Conservation (phyloP, 2,113 vertebrate species). For the Hoplias malabaricus region DNA sequence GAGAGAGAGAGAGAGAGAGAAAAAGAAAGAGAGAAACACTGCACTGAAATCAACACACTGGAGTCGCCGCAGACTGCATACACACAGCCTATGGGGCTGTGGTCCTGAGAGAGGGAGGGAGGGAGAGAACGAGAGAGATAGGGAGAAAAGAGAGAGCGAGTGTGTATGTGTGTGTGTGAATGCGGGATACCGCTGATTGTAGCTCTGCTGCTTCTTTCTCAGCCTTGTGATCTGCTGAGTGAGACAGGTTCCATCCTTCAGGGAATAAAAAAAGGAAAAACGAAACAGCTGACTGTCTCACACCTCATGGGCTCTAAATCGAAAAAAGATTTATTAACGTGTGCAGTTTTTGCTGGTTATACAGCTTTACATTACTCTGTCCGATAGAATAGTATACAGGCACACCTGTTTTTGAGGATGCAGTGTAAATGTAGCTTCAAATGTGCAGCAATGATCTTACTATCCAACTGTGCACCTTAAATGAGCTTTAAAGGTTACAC, state of each 20-base stretch:
- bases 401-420: too few relatives aligned
- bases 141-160: neutral
- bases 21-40: neutral
- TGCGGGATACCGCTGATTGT: slow-evolving; percentile 52
- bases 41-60: too few relatives aligned
- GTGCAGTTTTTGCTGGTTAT: slow-evolving; percentile 1
- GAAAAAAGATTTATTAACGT: slow-evolving; percentile 7
- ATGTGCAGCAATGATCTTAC: too few relatives aligned
- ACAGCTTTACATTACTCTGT: neutral
- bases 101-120: neutral
- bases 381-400: too few relatives aligned
- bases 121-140: neutral
- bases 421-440: too few relatives aligned
- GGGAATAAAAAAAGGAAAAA: neutral
- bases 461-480: too few relatives aligned
- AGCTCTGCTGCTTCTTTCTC: slow-evolving; percentile 24
- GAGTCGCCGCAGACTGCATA: too few relatives aligned
- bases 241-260: slow-evolving; percentile 24
- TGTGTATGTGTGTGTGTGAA: slow-evolving; percentile 7
- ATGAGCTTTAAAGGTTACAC: too few relatives aligned
- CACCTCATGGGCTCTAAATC: neutral
- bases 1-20: neutral
- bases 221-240: slow-evolving; percentile 44
- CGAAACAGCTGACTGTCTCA: slow-evolving; percentile 31
- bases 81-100: too few relatives aligned